Evolutionary conservation across 1,140 invertebrate genomes (phyloP).

Genomic region (Pachypsylla venusta): DNA sequence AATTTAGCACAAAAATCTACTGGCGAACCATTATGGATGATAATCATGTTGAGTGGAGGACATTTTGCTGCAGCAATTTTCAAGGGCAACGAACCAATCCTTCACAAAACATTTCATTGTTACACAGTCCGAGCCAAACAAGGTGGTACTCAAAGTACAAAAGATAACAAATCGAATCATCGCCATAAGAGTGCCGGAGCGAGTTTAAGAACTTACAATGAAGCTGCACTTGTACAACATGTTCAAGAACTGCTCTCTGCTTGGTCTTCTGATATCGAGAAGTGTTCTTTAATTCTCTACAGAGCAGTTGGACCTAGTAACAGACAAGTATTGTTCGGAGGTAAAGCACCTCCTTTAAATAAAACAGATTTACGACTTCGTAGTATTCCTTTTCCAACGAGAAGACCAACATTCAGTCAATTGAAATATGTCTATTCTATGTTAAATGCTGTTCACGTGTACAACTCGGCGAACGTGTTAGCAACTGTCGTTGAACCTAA

Average conservation of each 20-base stretch:
- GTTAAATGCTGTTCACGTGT: slow-evolving; percentile 49
- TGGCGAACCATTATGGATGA: slow-evolving; percentile 39
- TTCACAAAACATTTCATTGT: slow-evolving; percentile 75
- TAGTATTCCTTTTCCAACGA: slow-evolving; percentile 65
- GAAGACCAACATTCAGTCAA: slow-evolving; percentile 65
- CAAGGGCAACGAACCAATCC: slow-evolving; percentile 42
- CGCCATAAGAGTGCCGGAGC: slow-evolving; percentile 65
- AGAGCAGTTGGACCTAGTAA: slow-evolving; percentile 60
- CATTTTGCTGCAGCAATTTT: slow-evolving; percentile 77
- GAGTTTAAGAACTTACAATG: slow-evolving; percentile 62
- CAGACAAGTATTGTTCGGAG: slow-evolving; percentile 54
- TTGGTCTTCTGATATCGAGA: slow-evolving; percentile 49
- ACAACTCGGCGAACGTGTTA: slow-evolving; percentile 7
- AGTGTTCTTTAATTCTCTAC: slow-evolving; percentile 61
- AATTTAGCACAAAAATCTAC: neutral
- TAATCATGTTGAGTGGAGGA: slow-evolving; percentile 69
- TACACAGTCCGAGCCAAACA: slow-evolving; percentile 74
- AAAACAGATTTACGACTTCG: slow-evolving; percentile 49
- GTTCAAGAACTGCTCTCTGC: slow-evolving; percentile 53
- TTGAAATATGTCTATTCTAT: slow-evolving; percentile 56
- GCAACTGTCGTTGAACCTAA: neutral
- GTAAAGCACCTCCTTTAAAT: slow-evolving; percentile 48
- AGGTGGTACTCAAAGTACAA: slow-evolving; percentile 55
- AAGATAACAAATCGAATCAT: slow-evolving; percentile 45
- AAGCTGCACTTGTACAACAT: slow-evolving; percentile 55